Evolutionary conservation across 1,140 invertebrate species (phyloP).

Genomic region (Ruditapes philippinarum): DNA sequence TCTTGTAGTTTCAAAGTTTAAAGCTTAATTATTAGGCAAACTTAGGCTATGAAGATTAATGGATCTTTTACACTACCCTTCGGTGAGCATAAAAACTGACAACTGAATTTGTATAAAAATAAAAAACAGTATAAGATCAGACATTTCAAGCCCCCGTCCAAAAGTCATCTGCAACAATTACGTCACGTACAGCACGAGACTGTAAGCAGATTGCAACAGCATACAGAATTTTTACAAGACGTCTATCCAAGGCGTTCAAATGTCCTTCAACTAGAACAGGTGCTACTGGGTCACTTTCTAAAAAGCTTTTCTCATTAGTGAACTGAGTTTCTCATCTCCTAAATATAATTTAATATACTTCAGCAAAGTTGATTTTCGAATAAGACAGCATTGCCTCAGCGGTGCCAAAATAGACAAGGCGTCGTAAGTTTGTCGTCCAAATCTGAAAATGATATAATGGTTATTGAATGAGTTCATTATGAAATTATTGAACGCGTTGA

Average conservation of each 20-base stretch:
- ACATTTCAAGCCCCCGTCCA: not conserved
- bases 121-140: no score
- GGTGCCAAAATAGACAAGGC: slow-evolving; percentile 54
- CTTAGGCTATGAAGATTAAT: no score
- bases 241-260: slow-evolving; percentile 24
- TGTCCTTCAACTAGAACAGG: slow-evolving; percentile 36
- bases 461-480: no score
- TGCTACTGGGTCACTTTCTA: slow-evolving; percentile 15
- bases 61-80: no score
- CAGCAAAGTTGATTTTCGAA: slow-evolving; percentile 42
- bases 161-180: slow-evolving; percentile 15
- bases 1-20: no score
- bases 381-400: slow-evolving; percentile 43
- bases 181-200: not conserved
- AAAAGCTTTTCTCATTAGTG: slow-evolving; percentile 5
- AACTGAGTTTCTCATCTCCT: slow-evolving; percentile 35
- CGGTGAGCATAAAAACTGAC: no score
- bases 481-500: no score
- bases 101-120: no score
- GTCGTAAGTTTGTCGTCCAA: slow-evolving; percentile 32
- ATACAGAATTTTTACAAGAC: slow-evolving; percentile 10
- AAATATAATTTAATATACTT: slow-evolving; percentile 49
- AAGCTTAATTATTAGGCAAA: no score
- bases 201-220: slow-evolving; percentile 23
- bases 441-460: slow-evolving; percentile 26